Conservation (phyloP, 2,113 vertebrate species). For the Platichthys flesus region DNA sequence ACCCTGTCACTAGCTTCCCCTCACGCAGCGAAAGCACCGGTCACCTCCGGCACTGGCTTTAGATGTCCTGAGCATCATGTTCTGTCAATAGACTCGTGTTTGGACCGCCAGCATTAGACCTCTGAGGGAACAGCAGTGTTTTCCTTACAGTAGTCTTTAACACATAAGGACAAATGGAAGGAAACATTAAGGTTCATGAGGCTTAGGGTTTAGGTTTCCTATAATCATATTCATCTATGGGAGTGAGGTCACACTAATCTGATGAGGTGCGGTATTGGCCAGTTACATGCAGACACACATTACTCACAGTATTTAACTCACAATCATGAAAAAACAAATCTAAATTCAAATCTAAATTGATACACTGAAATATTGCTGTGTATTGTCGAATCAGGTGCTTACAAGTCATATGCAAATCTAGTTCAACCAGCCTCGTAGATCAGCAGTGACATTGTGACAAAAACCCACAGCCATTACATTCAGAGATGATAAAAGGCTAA, state of each 20-base stretch:
- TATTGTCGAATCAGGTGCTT: neutral
- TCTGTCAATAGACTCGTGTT: slow-evolving; percentile 52
- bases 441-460: neutral
- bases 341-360: neutral
- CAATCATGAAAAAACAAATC: too few species aligned
- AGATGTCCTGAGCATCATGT: slow-evolving; percentile 34
- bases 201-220: neutral
- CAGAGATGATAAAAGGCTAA: neutral
- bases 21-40: slow-evolving; percentile 29
- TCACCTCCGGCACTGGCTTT: slow-evolving; percentile 44
- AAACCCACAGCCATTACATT: neutral
- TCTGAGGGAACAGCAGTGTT: slow-evolving; percentile 9
- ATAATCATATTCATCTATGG: neutral
- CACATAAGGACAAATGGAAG: slow-evolving; percentile 10
- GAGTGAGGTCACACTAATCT: too few species aligned
- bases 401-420: too few species aligned
- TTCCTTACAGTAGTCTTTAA: slow-evolving; percentile 11
- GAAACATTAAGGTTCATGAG: neutral
- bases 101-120: slow-evolving; percentile 7
- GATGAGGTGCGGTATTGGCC: too few species aligned
- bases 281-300: too few species aligned
- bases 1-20: slow-evolving; percentile 54
- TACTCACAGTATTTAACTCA: too few species aligned
- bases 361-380: neutral
- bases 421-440: neutral